These are phyloP conservation scores for Pristionchus arcanus DNA, from an alignment of 2,888 invertebrate genomes.

Conservation along the genomic window DNA sequence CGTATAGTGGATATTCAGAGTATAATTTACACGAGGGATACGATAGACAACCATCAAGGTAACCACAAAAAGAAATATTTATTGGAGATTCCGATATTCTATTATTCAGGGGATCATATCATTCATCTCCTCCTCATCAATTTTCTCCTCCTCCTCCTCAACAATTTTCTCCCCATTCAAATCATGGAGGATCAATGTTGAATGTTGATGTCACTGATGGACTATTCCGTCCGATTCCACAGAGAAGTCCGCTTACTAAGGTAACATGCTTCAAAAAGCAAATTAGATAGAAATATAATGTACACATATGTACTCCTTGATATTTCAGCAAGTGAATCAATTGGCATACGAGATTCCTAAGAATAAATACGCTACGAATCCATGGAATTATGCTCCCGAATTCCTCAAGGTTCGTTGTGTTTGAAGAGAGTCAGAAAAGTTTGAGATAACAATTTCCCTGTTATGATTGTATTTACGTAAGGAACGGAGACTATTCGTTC, in stretches of 20 bases:
- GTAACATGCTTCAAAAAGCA: constrained; percentile 56
- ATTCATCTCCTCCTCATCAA: constrained; percentile 9
- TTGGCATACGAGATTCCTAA: constrained; percentile 78
- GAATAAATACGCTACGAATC: constrained; percentile 78
- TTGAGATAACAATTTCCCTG: neutral
- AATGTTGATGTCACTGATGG: constrained; percentile 66
- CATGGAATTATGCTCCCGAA: constrained; percentile 78
- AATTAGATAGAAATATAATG: too few species aligned
- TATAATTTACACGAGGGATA: constrained; percentile 5
- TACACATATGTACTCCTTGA: too few species aligned
- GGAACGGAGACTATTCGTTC: too few species aligned
- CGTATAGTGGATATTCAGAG: constrained; percentile 36
- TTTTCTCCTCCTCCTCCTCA: constrained; percentile 30
- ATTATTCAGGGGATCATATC: neutral
- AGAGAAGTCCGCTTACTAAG: constrained; percentile 75
- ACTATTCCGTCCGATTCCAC: constrained; percentile 68
- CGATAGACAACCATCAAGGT: constrained; percentile 32
- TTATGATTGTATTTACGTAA: too few species aligned
- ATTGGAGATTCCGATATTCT: neutral
- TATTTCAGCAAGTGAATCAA: constrained; percentile 79
- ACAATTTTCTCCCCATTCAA: constrained; percentile 19
- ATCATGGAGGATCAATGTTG: constrained; percentile 50
- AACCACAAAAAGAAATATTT: neutral
- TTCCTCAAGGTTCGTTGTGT: constrained; percentile 70
- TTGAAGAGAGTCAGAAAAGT: neutral